phyloP scores from a whole-genome alignment of 1,140 invertebrate genomes.

The Calycopis cecrops region DNA sequence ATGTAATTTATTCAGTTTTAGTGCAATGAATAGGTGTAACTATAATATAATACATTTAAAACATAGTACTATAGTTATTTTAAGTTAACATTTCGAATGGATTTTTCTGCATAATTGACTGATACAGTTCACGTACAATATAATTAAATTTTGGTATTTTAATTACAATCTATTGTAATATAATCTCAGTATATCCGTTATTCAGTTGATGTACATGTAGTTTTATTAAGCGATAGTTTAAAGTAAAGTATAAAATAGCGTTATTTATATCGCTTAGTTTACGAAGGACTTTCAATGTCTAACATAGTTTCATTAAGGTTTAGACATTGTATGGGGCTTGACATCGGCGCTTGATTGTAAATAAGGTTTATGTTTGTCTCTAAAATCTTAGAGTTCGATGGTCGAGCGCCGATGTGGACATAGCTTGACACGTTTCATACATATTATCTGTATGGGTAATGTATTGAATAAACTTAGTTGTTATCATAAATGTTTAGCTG shows the following conservation, averaged over 20 bases:
- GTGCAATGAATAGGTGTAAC: conserved; percentile 73
- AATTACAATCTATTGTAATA: conserved; percentile 41
- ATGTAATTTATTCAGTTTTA: conserved; percentile 70
- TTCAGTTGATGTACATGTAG: conserved; percentile 57
- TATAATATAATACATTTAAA: conserved; percentile 51
- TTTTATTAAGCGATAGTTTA: conserved; percentile 61
- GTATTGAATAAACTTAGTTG: conserved; percentile 68
- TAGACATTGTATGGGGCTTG: conserved; percentile 47
- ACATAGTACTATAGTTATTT: conserved; percentile 56
- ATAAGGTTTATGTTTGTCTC: not conserved
- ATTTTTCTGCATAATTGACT: conserved; percentile 56
- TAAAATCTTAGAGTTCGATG: not conserved
- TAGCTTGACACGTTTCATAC: conserved; percentile 56
- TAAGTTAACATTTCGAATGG: conserved; percentile 54
- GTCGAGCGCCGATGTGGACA: conserved; percentile 52
- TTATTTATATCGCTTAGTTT: conserved; percentile 73
- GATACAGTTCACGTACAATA: conserved; percentile 40
- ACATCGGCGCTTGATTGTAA: conserved; percentile 58
- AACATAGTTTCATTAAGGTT: conserved; percentile 61
- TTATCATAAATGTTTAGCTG: conserved; percentile 73
- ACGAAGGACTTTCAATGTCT: conserved; percentile 64
- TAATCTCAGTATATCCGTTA: conserved; percentile 51
- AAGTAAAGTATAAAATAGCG: conserved; percentile 67
- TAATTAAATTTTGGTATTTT: conserved; percentile 19
- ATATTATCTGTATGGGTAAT: conserved; percentile 67